phyloP scores from a whole-genome alignment of 2,888 invertebrate genomes.

The Thecocarcelia acutangulata region DNA sequence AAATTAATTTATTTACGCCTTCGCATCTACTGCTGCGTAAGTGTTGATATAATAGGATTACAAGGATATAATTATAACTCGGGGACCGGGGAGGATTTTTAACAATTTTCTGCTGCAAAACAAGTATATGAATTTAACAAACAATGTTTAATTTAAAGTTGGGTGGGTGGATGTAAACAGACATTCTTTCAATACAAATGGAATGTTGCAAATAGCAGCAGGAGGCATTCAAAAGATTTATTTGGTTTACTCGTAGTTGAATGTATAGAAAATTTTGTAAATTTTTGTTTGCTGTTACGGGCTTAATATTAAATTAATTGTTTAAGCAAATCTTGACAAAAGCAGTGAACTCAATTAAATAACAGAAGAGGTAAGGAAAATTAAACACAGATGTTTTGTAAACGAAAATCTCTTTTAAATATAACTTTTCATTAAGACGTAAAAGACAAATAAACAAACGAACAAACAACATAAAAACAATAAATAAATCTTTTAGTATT shows the following conservation, averaged over 20 bases:
- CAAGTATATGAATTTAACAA: slow-evolving; percentile 55
- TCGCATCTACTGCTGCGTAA: slow-evolving; percentile 25
- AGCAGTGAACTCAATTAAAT: slow-evolving; percentile 13
- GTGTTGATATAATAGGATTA: slow-evolving; percentile 39
- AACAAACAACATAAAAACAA: slow-evolving; percentile 16
- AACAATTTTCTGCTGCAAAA: slow-evolving; percentile 42
- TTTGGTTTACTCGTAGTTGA: slow-evolving; percentile 32
- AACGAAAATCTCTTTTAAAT: slow-evolving; percentile 59
- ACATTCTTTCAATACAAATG: background rate
- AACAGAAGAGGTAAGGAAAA: slow-evolving; percentile 49
- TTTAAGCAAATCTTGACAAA: slow-evolving; percentile 58
- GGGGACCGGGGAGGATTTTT: slow-evolving; percentile 56
- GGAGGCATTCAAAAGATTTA: slow-evolving; percentile 32
- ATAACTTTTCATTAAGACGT: slow-evolving; percentile 61
- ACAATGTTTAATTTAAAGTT: slow-evolving; percentile 26
- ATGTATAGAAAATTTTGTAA: slow-evolving; percentile 29
- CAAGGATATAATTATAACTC: slow-evolving; percentile 45
- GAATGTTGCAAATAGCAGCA: slow-evolving; percentile 31
- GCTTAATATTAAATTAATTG: slow-evolving; percentile 65
- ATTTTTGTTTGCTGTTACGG: slow-evolving; percentile 46
- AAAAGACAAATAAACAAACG: slow-evolving; percentile 52
- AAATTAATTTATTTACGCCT: slow-evolving; percentile 65
- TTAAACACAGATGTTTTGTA: slow-evolving; percentile 65
- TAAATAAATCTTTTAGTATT: slow-evolving; percentile 14
- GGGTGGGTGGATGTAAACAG: slow-evolving; percentile 20